These are phyloP conservation scores for Vireo griseus DNA, from an alignment of 2,797 vertebrate genomes.

Conservation along the genomic window DNA sequence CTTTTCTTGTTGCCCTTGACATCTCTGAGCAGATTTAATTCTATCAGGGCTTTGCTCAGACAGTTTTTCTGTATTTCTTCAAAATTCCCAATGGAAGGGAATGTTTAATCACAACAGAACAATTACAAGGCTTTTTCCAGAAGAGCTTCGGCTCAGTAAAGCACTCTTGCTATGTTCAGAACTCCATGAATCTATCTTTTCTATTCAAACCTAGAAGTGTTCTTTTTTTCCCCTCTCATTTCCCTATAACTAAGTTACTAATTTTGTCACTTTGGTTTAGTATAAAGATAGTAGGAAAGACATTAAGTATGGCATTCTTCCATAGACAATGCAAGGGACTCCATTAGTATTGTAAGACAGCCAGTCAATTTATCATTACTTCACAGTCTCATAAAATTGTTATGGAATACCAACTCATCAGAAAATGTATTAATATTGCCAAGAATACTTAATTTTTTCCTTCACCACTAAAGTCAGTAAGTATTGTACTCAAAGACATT, in stretches of 20 bases:
- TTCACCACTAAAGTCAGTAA: background rate
- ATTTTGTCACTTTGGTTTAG: background rate
- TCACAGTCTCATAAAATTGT: constrained; percentile 7
- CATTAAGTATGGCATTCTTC: background rate
- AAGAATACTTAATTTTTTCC: background rate
- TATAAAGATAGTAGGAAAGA: constrained; percentile 12
- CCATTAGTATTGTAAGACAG: background rate
- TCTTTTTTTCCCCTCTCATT: background rate
- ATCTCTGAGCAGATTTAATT: background rate
- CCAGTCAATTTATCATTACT: constrained; percentile 27
- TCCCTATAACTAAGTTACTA: background rate
- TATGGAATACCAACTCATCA: background rate
- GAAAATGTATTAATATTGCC: background rate
- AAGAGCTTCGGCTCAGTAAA: background rate
- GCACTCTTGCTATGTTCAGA: background rate
- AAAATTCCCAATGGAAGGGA: background rate
- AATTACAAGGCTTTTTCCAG: background rate
- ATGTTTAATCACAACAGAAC: background rate
- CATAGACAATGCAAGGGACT: background rate
- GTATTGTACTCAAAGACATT: background rate
- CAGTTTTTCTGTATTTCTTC: background rate
- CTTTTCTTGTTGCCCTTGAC: background rate
- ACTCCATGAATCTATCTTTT: background rate
- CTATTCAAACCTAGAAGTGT: background rate
- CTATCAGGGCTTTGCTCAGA: background rate